These are phyloP conservation scores for Hyposmocoma kahamanoa DNA, from an alignment of 1,140 invertebrate species.

Conservation along the genomic window DNA sequence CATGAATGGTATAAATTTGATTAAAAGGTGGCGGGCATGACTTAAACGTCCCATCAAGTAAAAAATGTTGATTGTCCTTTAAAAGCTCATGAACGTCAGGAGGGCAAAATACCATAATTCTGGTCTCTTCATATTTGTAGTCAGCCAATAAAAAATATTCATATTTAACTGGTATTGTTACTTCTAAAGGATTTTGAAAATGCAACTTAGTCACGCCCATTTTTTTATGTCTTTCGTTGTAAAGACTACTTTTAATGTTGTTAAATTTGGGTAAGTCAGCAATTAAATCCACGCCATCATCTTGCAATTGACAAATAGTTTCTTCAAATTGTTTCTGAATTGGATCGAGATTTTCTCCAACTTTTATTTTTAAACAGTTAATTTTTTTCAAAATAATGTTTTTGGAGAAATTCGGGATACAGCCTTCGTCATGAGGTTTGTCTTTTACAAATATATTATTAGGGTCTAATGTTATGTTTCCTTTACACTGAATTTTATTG, in stretches of 20 bases:
- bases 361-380: no score
- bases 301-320: not conserved
- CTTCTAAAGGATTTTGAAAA: not conserved
- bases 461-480: no score
- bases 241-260: not conserved
- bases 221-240: not conserved
- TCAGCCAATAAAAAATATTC: not conserved
- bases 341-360: no score
- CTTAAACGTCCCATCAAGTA: slow-evolving; percentile 4
- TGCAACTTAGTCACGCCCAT: not conserved
- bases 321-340: no score
- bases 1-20: slow-evolving; percentile 3
- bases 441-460: no score
- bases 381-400: no score
- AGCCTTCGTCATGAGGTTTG: no score
- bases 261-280: not conserved
- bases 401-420: no score
- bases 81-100: not conserved
- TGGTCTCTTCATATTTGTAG: not conserved
- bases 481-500: no score
- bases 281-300: not conserved
- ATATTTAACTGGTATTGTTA: not conserved
- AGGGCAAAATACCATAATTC: slow-evolving; percentile 3
- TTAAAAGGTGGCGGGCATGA: not conserved
- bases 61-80: not conserved